Evolutionary conservation across 2,113 vertebrate genomes (phyloP), one percentile per base, ranked within the genome.

Genomic region (Oxygymnocypris stewartii): DNA sequence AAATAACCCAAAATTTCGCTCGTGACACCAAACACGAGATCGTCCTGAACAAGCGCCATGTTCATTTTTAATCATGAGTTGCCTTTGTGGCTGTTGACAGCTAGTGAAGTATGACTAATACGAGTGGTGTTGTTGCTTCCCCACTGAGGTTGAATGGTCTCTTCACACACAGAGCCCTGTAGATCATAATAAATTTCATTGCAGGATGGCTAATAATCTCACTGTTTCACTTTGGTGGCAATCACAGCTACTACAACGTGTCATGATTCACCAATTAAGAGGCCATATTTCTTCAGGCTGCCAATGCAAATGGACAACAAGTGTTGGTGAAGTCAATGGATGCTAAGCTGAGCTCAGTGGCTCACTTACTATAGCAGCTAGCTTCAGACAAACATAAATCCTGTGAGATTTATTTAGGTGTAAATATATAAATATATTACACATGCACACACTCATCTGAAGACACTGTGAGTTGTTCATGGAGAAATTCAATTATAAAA

Each of bases 231-330:
- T 94, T 91, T 89, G 85, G 91, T 94, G 93, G 93, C 93, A 92
- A 93, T 94, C 93, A 94, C 91, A 92, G 92, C 92, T 93, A 90
- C 88, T 89, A 93, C 90, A 94, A 92, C 88, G 92, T 91, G 93
- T 92, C 94, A 94, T 95, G 94, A 95, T 94, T 93, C 93, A 92
- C 93, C 94, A 95, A 94, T 95, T 94, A 95, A 93, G 92, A 93
- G 93, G 92, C 92, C 93, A 92, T 94, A 93, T 94, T 93, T 94
- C 94, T 94, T 92, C 91, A 89, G 92, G 90, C 92, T 90, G 71
- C 91, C 92, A 92, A 91, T 91, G 90, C 91, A 92, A 93, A 93
- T 87, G 92, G 93, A 92, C 92, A 92, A 88, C 90, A 89, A 54
- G 75, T 78, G 47, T 54, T 78, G 75, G 47, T 78, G 12, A 44